phyloP scores from a whole-genome alignment of 1,140 invertebrate species.

The Epicauta chinensis region DNA sequence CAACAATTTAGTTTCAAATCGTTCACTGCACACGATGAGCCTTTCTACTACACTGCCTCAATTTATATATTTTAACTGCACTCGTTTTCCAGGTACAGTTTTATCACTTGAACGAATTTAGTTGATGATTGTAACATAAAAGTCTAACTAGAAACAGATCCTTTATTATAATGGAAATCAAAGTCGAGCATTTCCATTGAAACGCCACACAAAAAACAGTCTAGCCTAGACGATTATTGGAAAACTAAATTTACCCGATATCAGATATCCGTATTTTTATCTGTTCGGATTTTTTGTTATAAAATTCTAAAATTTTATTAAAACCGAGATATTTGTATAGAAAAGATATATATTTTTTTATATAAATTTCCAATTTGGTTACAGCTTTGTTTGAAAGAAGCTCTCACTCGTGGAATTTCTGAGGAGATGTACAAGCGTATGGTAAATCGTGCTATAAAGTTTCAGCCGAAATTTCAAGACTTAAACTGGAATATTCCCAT shows the following conservation, averaged over 20 bases:
- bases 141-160: too few species aligned
- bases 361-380: too few species aligned
- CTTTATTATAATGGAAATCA: too few species aligned
- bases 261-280: not conserved
- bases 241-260: too few species aligned
- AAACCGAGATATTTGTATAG: too few species aligned
- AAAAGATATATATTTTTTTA: too few species aligned
- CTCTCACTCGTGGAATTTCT: slow-evolving; percentile 6
- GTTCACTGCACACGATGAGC: slow-evolving; percentile 2
- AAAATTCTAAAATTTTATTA: too few species aligned
- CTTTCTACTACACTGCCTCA: not conserved
- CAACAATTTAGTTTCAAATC: slow-evolving; percentile 14
- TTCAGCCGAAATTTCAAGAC: slow-evolving; percentile 6
- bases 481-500: slow-evolving; percentile 2
- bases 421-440: slow-evolving; percentile 12
- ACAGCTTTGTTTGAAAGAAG: slow-evolving; percentile 18
- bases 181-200: too few species aligned
- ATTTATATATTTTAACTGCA: not conserved
- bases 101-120: not conserved
- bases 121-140: not conserved
- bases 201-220: too few species aligned
- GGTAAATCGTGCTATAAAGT: slow-evolving; percentile 4
- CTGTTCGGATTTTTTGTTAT: not conserved
- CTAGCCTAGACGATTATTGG: too few species aligned
- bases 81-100: not conserved